Evolutionary conservation across 1,140 invertebrate genomes (phyloP), one percentile per base, ranked within the genome.

Genomic region (Oscheius sp.): DNA sequence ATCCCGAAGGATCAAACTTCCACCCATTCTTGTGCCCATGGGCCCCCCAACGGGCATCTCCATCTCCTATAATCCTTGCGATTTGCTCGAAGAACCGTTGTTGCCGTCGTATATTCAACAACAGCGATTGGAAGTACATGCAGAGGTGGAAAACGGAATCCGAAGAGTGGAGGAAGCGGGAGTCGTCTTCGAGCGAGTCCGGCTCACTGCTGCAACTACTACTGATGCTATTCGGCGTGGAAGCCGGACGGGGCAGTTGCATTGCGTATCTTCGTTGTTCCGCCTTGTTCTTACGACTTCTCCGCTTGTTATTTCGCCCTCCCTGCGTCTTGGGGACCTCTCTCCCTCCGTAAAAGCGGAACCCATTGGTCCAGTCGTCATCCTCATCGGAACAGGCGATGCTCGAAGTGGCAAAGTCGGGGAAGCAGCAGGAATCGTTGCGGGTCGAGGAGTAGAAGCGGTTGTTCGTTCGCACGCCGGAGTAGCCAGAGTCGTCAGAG

Each of bases 1-100:
- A 32, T 10, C 61, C 61, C 10, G 32, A n/a, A 36, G 61, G 61
- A 26, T 63, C 61, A 7, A 55, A 4, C 49, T 55, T 55, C 49
- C 49, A 55, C 4, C 49, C 49, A 23, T 55, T 55, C 23, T 55
- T 55, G 23, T 13, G 28, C 15, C 49, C 49, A 55, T 23, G 7
- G 23, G 49, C 49, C 28, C 49, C 49, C 49, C 49, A 55, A 13
- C 49, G 7, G 7, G 49, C 49, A 23, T 55, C 49, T 4, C 7
- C 23, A 55, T 55, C 49, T 23, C 49, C 49, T 26, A 55, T 23
- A 23, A 55, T 26, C 49, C 23, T 55, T 15, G 49, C 49, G 4
- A 55, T 55, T 26, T 55, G 7, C 23, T 55, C 15, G 49, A 55
- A 55, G 49, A 15, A 13, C 28, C 28, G 15, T 26, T 55, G 49